A percentile compares a stretch with the other conserved stretches of the same genome.
Conservation (phyloP, 2,113 vertebrate genomes). For the Salvelinus alpinus region DNA sequence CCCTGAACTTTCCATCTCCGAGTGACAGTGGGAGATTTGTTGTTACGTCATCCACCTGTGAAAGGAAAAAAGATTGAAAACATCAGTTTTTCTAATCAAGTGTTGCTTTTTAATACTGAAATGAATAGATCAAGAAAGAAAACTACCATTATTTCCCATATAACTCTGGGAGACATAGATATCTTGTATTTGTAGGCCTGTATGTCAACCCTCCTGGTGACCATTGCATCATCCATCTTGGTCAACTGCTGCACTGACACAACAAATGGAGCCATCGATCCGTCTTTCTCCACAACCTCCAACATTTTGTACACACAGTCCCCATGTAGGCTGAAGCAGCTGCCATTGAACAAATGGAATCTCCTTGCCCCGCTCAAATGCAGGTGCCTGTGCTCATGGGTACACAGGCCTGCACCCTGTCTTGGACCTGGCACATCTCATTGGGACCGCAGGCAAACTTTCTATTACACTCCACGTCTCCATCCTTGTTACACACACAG, state of each 20-base stretch:
- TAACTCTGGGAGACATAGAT: constrained; percentile 28
- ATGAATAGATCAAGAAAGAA: too few relatives aligned
- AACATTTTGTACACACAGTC: constrained; percentile 54
- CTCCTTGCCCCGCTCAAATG: constrained; percentile 41
- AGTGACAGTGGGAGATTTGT: constrained; percentile 31
- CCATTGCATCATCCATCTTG: neutral
- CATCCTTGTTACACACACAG: constrained; percentile 46
- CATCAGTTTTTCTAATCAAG: neutral
- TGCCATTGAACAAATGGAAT: constrained; percentile 51
- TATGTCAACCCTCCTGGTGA: constrained; percentile 43
- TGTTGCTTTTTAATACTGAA: too few relatives aligned
- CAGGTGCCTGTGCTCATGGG: constrained; percentile 42
- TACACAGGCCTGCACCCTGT: constrained; percentile 49
- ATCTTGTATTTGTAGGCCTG: constrained; percentile 32
- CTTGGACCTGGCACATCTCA: constrained; percentile 46
- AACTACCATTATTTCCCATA: constrained; percentile 49
- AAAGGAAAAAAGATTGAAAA: neutral
- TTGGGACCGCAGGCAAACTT: constrained; percentile 37
- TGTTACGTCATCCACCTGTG: constrained; percentile 48
- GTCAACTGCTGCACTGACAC: constrained; percentile 34
- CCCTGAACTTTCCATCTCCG: constrained; percentile 23
- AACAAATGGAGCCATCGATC: constrained; percentile 29
- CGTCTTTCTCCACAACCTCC: constrained; percentile 6
- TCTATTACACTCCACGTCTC: constrained; percentile 37
- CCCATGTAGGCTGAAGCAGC: constrained; percentile 41